Conservation (phyloP, 2,888 invertebrate genomes). For the Drosophila pseudotakahashii region DNA sequence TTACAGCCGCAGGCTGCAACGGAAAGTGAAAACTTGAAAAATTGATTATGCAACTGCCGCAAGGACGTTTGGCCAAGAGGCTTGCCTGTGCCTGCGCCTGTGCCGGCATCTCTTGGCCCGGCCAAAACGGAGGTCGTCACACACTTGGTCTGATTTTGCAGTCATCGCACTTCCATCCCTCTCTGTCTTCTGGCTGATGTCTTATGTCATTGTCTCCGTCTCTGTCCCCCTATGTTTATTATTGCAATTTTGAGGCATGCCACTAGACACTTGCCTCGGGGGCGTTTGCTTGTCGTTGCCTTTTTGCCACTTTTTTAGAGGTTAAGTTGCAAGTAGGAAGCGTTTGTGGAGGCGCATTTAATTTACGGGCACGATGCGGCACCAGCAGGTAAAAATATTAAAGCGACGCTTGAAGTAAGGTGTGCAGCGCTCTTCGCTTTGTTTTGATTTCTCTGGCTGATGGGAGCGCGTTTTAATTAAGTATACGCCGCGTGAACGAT, state of each 20-base stretch:
- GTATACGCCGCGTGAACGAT: constrained; percentile 44
- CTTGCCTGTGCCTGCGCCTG: constrained; percentile 28
- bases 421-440: constrained; percentile 22
- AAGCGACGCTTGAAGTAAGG: constrained; percentile 29
- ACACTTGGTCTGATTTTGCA: constrained; percentile 74
- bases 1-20: constrained; percentile 34
- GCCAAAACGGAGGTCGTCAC: constrained; percentile 67
- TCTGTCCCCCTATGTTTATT: constrained; percentile 22
- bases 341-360: constrained; percentile 68
- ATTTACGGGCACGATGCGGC: constrained; percentile 64
- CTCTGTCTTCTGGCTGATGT: no score
- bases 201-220: constrained; percentile 21
- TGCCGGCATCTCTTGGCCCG: constrained; percentile 27
- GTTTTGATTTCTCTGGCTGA: constrained; percentile 25
- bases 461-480: constrained; percentile 46
- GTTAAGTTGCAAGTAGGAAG: constrained; percentile 76
- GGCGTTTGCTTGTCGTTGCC: constrained; percentile 59
- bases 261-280: constrained; percentile 59
- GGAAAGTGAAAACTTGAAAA: constrained; percentile 78
- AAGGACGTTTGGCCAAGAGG: constrained; percentile 78
- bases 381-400: constrained; percentile 25
- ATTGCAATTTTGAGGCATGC: constrained; percentile 63
- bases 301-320: constrained; percentile 61
- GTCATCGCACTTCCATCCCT: constrained; percentile 15
- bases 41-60: constrained; percentile 74